Percentiles rank a stretch among this genome's conserved stretches.
Evolutionary conservation across 1,140 invertebrate species (phyloP).

Genomic region (Drosophila orena): DNA sequence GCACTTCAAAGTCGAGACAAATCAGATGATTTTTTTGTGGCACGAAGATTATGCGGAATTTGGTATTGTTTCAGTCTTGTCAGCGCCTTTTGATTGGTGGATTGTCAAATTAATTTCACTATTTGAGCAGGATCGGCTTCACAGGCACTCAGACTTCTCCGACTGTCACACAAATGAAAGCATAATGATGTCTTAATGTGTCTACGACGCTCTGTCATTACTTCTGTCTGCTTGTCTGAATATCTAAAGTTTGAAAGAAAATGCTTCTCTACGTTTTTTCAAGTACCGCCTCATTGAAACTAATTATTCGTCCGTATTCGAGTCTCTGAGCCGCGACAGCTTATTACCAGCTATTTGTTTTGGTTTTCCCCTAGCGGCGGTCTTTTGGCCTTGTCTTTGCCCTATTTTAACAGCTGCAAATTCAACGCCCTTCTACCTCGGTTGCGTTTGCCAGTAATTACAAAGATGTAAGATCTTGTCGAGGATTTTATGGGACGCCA

Average conservation of each 20-base stretch:
- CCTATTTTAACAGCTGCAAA: constrained; percentile 69
- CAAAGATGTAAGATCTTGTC: constrained; percentile 62
- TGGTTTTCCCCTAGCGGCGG: constrained; percentile 39
- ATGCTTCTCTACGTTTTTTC: constrained; percentile 50
- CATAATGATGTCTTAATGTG: constrained; percentile 68
- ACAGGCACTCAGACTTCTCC: constrained; percentile 2
- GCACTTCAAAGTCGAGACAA: not conserved
- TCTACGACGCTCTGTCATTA: constrained; percentile 15
- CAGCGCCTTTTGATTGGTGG: constrained; percentile 21
- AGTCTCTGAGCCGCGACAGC: constrained; percentile 44
- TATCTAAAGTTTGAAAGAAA: constrained; percentile 22
- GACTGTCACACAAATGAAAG: constrained; percentile 59
- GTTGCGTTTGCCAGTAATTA: constrained; percentile 62
- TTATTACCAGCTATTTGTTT: constrained; percentile 77
- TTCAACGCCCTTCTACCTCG: constrained; percentile 57
- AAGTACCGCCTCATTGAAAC: constrained; percentile 66
- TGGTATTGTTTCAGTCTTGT: constrained; percentile 21
- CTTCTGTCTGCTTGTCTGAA: constrained; percentile 31
- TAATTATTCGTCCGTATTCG: constrained; percentile 63
- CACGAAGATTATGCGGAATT: constrained; percentile 14
- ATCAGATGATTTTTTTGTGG: not conserved
- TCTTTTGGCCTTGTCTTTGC: constrained; percentile 21
- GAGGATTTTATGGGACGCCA: constrained; percentile 44
- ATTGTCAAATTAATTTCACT: constrained; percentile 13
- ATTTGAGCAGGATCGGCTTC: constrained; percentile 8